Evolutionary conservation across 2,888 invertebrate species (phyloP), one percentile per base, ranked within the genome.

Genomic region (Anthophora plumipes): DNA sequence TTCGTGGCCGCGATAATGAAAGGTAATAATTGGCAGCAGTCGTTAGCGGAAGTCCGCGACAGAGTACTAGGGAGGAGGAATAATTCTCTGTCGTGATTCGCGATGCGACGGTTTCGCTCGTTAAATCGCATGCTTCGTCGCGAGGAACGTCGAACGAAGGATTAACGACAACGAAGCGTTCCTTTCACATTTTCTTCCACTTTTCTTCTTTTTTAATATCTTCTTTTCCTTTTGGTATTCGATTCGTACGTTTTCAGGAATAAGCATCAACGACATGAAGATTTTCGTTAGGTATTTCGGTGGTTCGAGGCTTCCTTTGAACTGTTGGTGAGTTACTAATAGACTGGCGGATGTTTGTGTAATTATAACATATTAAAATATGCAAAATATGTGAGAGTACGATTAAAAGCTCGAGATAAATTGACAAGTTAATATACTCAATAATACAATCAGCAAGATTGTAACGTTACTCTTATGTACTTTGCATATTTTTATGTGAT

Each of bases 11-110:
- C 57, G 83, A 80, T 87, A 86, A 87, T 74, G 77, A 80, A 63
- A 83, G 80, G 72, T 85, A 85, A 86, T 78, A 80, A 86, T 84
- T 78, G 76, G 68, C 70, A 55, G 68, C 77, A 81, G 76, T 82
- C 78, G 78, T 85, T 84, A 79, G 82, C 78, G 82, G 78, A 82
- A 82, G 69, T 75, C 66, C 75, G 84, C 73, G 73, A 84, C 71
- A 54, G 76, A 68, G 52, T 54, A 64, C 77, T 73, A 57, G 71
- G 61, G 68, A 54, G 48, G 57, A 80, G 73, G 77, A 64, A 68
- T 82, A 86, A 82, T 84, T 77, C 69, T 63, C 75, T 55, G 63
- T n/a, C 31, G 60, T 71, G 76, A 84, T 84, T 84, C 86, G 84
- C 55, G 74, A 74, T 61, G 64, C 55, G 57, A 67, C 69, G 66